Evolutionary conservation across 2,888 invertebrate species (phyloP), one percentile per base, ranked within the genome.

Genomic region (Ichneumon xanthorius): DNA sequence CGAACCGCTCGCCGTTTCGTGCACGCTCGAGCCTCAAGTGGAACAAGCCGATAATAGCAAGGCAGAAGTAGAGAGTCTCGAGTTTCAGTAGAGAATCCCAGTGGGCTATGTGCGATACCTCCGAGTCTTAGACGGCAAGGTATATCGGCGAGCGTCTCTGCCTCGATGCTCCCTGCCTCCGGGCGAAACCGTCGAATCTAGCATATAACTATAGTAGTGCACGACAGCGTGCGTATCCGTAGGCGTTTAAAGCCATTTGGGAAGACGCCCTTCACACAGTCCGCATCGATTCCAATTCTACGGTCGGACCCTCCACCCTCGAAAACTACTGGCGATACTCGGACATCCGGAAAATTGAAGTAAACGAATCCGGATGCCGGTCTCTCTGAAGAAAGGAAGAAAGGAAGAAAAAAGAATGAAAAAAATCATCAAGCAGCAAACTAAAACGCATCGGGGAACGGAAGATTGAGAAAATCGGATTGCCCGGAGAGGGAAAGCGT

Each of bases 21-120:
- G 81, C 61, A 76, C 81, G 84, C 82, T 80, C 79, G 72, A 82
- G 78, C 80, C 77, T 82, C 82, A 82, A 87, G 84, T 87, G 84
- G 84, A 86, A 84, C 87, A 87, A 80, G 81, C 86, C 87, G 87
- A 87, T 87, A 87, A 87, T 86, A 82, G 86, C 80, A 71, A 78
- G 78, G 75, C 73, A 76, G 65, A 71, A 85, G 71, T n/a, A 63
- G 61, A 61, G 80, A 61, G 73, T 85, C 83, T 80, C 80, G 63
- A 84, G 76, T 84, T 84, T 84, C 30, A 53, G 16, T 75, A 77
- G 73, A 79, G 73, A 81, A 84, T 81, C 67, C 68, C 77, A 65
- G 76, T 63, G 76, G 76, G 65, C 58, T 70, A 86, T 82, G 87
- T 81, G 85, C 86, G 87, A 88, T 88, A 85, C 84, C 70, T 71